Percentiles rank a stretch among this genome's conserved stretches.
phyloP scores from a whole-genome alignment of 2,797 vertebrate species.

The Cynopterus sphinx region DNA sequence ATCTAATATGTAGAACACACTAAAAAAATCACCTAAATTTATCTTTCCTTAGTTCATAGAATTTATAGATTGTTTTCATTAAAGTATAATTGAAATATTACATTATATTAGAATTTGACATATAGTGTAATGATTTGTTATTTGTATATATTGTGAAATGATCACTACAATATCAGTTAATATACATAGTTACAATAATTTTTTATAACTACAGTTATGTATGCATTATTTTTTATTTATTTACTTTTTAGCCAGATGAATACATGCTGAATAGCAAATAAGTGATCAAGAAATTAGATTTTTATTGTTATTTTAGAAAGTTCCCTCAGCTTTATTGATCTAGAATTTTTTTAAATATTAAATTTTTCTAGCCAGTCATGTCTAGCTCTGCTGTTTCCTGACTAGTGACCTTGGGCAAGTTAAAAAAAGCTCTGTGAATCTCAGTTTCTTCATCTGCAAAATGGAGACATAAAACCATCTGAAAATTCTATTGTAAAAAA shows the following conservation, averaged over 20 bases:
- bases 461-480: neutral
- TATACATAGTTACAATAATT: neutral
- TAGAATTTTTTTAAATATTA: neutral
- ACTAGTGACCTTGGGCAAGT: neutral
- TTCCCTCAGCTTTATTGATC: neutral
- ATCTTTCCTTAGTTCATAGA: neutral
- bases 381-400: neutral
- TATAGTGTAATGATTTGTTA: neutral
- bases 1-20: neutral
- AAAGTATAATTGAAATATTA: neutral
- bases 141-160: neutral
- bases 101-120: neutral
- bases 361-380: neutral
- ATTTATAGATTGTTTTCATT: neutral
- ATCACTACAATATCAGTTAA: neutral
- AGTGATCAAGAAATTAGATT: neutral
- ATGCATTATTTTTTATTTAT: neutral
- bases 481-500: neutral
- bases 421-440: neutral
- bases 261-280: neutral
- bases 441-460: conserved; percentile 13
- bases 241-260: neutral
- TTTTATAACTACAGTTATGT: neutral
- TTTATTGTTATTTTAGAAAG: neutral
- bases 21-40: neutral